Conservation (phyloP, 1,140 invertebrate species). For the Varroa destructor region DNA sequence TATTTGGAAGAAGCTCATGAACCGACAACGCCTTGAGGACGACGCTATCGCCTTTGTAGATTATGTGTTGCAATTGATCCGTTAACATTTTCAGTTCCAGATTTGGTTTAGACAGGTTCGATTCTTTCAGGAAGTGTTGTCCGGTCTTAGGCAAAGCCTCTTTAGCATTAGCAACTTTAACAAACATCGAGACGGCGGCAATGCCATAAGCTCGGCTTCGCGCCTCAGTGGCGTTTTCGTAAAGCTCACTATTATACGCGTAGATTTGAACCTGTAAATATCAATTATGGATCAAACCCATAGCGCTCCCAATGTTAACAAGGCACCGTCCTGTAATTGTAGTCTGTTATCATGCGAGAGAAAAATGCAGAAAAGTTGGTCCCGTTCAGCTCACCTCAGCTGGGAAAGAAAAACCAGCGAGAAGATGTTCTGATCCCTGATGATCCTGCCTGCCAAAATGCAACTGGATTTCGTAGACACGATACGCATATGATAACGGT, state of each 20-base stretch:
- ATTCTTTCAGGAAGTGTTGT: too few species aligned
- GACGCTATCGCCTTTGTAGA: conserved; percentile 44
- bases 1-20: conserved; percentile 27
- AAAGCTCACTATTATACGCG: conserved; percentile 86
- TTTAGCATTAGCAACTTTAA: conserved; percentile 39
- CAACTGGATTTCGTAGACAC: conserved; percentile 84
- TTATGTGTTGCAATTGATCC: conserved; percentile 65
- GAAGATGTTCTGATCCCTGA: conserved; percentile 79
- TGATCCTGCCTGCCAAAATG: conserved; percentile 80
- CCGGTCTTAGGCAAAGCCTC: too few species aligned
- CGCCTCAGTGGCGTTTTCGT: conserved; percentile 87
- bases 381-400: conserved; percentile 58
- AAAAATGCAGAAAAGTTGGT: background rate
- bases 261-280: conserved; percentile 75
- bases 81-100: conserved; percentile 68
- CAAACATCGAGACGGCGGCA: conserved; percentile 79
- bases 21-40: background rate
- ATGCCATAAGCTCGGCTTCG: conserved; percentile 68
- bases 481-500: conserved; percentile 83
- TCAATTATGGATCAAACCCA: conserved; percentile 35
- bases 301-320: too few species aligned
- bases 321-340: background rate
- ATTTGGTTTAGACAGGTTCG: conserved; percentile 46
- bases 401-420: conserved; percentile 81
- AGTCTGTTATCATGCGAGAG: background rate